A percentile compares a stretch with the other conserved stretches of the same genome.
Conservation (phyloP, 1,140 invertebrate genomes). For the Asbolus verrucosus region DNA sequence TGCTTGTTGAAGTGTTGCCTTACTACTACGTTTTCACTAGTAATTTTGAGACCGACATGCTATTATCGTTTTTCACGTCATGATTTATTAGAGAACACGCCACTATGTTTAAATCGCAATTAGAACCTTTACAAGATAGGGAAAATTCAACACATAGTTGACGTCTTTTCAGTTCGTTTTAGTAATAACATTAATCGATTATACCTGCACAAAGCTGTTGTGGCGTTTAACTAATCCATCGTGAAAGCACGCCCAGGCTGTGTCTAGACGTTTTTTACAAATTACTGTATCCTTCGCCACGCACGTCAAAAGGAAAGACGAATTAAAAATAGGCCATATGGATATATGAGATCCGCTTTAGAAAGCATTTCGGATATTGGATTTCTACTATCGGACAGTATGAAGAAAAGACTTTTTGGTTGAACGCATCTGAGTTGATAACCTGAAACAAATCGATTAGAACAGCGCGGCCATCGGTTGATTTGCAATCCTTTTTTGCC, state of each 20-base stretch:
- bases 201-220: not conserved
- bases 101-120: conserved; percentile 11
- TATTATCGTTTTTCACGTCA: not conserved
- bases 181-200: conserved; percentile 6
- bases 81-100: conserved; percentile 1
- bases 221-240: conserved; percentile 10
- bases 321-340: conserved; percentile 40
- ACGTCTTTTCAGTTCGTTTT: not conserved
- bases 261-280: conserved; percentile 45
- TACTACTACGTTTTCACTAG: not conserved
- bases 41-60: not conserved
- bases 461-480: not conserved
- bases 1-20: conserved; percentile 6
- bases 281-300: conserved; percentile 24
- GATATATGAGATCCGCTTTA: conserved; percentile 34
- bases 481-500: conserved; percentile 13
- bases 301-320: conserved; percentile 27
- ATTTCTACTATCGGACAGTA: conserved; percentile 14
- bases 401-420: conserved; percentile 31
- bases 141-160: not conserved
- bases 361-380: conserved; percentile 26
- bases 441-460: conserved; percentile 22
- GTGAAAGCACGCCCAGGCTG: conserved; percentile 32
- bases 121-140: conserved; percentile 2
- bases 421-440: conserved; percentile 13